Base-by-base conservation (phyloP, 2,113 vertebrate genomes). In the Tringa solitaria region DNA sequence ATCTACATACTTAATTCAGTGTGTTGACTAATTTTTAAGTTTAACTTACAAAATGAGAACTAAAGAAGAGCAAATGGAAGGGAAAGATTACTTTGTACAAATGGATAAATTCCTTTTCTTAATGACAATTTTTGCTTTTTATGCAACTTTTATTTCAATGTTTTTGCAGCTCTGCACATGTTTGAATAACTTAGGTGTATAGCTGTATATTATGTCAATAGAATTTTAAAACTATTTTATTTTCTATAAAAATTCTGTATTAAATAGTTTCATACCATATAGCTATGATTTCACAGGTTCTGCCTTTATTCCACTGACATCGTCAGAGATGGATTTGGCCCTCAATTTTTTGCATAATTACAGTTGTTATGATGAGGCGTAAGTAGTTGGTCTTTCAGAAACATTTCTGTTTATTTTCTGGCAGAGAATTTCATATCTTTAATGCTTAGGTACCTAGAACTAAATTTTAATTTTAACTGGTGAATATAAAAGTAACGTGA, bases 1-100 rank as follows among this genome's bases (percentile, higher is more conserved):
- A 96, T 95, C 97, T 98, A 98, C 96, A 97, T 98, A 98, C 97
- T 97, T 98, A 97, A 97, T 90, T 96, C 75, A 90, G 95, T 94
- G 96, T 97, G 96, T 85, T 96, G 97, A 88, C 94, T 97, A 98
- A 85, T 98, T 98, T 97, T 96, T 98, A 96, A 97, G 92, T 91
- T 87, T 85, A 93, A 73, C 68, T 69, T 68, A 81, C 7, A 74
- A 80, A 90, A 77, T 85, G 81, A 77, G 91, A 92, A 41, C 43
- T 73, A 39, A 78, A 76, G 51, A 45, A 72, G 54, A 76, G 68
- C 51, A 90, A 63, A 75, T n/a, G 63, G 77, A 53, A 63, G 43
- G 10, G 1, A 43, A 70, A 70, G 51, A 61, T 65, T 51, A 68
- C 59, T 85, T 79, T 88, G 70, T 93, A 87, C 59, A 77, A 90